A percentile compares a stretch with the other conserved stretches of the same genome.
phyloP scores from a whole-genome alignment of 1,140 invertebrate species.

The Orchestia grillus region DNA sequence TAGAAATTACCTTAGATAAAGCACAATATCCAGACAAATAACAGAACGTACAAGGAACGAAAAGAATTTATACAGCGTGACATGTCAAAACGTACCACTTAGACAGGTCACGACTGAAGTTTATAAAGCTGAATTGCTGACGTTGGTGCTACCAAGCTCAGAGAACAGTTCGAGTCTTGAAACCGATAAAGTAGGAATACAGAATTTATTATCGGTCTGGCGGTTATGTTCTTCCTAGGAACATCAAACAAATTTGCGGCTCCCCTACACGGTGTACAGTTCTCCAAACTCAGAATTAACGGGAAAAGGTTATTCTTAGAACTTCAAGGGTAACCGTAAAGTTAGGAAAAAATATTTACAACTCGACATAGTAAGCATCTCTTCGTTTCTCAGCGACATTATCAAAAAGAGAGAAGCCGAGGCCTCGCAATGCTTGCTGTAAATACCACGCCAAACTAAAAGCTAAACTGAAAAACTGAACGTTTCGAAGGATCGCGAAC shows the following conservation, averaged over 20 bases:
- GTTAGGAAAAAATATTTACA: background rate
- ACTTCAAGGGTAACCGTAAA: background rate
- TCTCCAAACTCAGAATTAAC: background rate
- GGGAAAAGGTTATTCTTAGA: background rate
- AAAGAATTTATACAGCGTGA: background rate
- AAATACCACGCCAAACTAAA: background rate
- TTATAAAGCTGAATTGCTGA: no score
- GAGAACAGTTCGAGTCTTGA: background rate
- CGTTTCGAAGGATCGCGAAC: no score
- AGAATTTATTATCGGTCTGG: no score
- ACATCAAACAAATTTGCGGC: no score
- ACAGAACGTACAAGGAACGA: background rate
- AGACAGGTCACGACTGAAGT: no score
- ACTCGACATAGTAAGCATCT: background rate
- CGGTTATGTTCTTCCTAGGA: no score
- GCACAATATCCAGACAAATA: background rate
- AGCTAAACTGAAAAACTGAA: background rate
- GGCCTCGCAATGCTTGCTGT: no score
- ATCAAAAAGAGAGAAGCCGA: background rate
- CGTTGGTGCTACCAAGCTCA: background rate
- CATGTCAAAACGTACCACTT: no score
- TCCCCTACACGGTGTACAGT: no score
- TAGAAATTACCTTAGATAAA: background rate
- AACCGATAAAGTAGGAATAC: no score
- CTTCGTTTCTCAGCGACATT: background rate